Evolutionary conservation across 1,140 invertebrate genomes (phyloP), one percentile per base, ranked within the genome.

Genomic region (Calycopis cecrops): DNA sequence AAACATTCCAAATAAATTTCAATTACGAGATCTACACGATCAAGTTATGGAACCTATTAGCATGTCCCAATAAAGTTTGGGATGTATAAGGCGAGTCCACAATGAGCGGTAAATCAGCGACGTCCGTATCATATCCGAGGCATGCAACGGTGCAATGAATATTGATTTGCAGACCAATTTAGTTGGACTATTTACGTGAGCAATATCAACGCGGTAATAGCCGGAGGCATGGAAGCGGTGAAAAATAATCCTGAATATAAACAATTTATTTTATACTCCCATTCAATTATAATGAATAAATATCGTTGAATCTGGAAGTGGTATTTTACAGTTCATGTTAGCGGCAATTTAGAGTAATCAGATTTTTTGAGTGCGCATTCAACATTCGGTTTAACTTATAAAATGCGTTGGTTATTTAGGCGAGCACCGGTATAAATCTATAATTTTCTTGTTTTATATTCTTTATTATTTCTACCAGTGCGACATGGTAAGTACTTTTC

Each of bases 141-240:
- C 54, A 65, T 67, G 67, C 68, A 71, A 71, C 62, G 59, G 63
- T 62, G 68, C 62, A 68, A 74, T 78, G 68, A 76, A 76, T 77
- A 80, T 80, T 78, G 69, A 78, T 78, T 72, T 73, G 64, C 59
- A 51, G 57, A 62, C 56, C 65, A 74, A 79, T 77, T 77, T 73
- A 71, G 61, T 69, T 68, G 57, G 60, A 66, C 60, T 55, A 70
- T 65, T 70, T 65, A 63, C 52, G 60, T 57, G 62, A 55, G 60
- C 54, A 56, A 65, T 65, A 59, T 65, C 48, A 52, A 59, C 21
- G 21, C 6, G 21, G 21, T 28, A 28, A 28, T 28, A 28, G 21
- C 21, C 21, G 6, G 21, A 28, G 52, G 44, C 49, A 47, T 54
- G 42, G 52, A 52, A 51, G 49, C 49, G 35, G 12, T 50, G 33